Evolutionary conservation across 2,113 vertebrate genomes (phyloP).

Genomic region (Hepsetus odoe): DNA sequence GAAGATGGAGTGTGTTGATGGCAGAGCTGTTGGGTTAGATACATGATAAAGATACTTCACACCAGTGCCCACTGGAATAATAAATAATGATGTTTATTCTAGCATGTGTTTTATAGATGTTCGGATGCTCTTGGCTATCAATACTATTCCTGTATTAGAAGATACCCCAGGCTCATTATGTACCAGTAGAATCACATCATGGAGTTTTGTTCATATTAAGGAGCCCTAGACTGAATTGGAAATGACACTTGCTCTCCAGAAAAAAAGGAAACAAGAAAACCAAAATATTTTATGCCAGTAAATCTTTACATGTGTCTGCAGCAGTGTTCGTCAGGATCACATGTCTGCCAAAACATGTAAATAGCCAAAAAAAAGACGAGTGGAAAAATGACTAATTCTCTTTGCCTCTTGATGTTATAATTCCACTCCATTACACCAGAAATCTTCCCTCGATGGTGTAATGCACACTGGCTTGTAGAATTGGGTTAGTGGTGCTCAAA

Average conservation of each 20-base stretch:
- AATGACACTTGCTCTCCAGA: no score
- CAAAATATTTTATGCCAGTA: not conserved
- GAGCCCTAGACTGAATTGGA: not conserved
- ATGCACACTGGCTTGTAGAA: conserved; percentile 25
- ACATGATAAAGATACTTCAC: no score
- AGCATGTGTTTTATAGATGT: no score
- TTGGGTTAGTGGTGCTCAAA: conserved; percentile 31
- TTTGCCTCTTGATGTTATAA: conserved; percentile 11
- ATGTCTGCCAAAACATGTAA: conserved; percentile 48
- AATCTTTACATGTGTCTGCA: not conserved
- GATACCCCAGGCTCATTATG: no score
- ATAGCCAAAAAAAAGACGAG: not conserved
- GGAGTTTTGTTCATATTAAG: not conserved
- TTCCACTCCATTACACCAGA: conserved; percentile 54
- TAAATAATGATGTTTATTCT: no score
- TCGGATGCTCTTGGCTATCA: not conserved
- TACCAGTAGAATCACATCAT: not conserved
- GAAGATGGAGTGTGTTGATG: no score
- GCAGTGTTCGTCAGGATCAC: conserved; percentile 39
- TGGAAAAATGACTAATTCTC: conserved; percentile 29
- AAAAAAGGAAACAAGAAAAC: no score
- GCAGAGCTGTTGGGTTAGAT: no score
- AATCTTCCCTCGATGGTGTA: conserved; percentile 40
- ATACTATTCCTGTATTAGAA: not conserved
- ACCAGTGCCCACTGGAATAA: no score